Conservation (phyloP, 2,888 invertebrate genomes). For the Nemotelus pantherinus region DNA sequence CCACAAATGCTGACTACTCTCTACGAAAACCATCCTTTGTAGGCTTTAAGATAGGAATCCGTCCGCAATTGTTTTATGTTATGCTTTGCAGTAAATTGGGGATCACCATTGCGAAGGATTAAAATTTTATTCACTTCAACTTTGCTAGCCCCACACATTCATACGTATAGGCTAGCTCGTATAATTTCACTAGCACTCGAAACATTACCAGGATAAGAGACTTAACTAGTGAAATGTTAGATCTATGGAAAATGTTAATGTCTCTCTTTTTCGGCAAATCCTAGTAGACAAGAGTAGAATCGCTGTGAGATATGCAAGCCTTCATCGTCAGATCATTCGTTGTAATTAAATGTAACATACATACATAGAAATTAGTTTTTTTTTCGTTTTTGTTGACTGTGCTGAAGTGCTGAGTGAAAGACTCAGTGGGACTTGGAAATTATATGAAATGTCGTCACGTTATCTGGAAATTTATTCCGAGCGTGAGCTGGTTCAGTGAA, state of each 20-base stretch:
- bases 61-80: conserved; percentile 40
- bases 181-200: neutral
- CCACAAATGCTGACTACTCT: neutral
- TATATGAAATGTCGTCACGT: neutral
- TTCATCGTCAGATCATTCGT: conserved; percentile 12
- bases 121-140: conserved; percentile 35
- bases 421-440: no score
- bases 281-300: neutral
- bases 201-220: no score
- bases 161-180: neutral
- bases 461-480: conserved; percentile 19
- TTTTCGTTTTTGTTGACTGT: conserved; percentile 6
- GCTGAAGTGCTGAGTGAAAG: neutral
- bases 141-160: neutral
- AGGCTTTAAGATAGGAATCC: no score
- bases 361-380: no score
- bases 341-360: conserved; percentile 25
- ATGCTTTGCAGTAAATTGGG: conserved; percentile 39
- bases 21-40: neutral
- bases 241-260: conserved; percentile 24
- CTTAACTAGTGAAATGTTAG: no score
- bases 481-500: conserved; percentile 8
- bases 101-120: conserved; percentile 39
- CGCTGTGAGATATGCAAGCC: neutral
- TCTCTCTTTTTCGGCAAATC: conserved; percentile 12